phyloP scores from a whole-genome alignment of 2,113 vertebrate species.

The Platysteira castanea region DNA sequence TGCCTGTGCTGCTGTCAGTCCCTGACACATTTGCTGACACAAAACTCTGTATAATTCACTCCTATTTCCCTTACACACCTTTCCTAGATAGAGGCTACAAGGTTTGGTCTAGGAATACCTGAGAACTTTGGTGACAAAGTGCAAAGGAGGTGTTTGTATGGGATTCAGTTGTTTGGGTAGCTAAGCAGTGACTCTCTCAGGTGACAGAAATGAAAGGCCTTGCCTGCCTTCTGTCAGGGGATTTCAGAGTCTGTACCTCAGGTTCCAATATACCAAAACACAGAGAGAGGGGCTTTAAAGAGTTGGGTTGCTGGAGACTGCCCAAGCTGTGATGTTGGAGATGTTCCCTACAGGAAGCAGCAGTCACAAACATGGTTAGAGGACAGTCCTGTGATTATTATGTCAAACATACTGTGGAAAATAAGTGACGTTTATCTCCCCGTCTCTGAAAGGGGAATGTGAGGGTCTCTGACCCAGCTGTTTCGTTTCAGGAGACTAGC shows the following conservation, averaged over 20 bases:
- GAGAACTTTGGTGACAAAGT: not conserved
- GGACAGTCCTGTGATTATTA: not conserved
- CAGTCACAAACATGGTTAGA: not conserved
- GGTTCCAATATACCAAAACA: not conserved
- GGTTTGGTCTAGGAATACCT: not conserved
- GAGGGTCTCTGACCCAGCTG: not conserved
- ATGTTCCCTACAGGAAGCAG: not conserved
- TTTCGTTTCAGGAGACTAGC: not conserved
- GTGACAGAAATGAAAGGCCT: not conserved
- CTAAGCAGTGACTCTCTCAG: not conserved
- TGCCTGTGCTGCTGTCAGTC: no score
- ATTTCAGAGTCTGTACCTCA: not conserved
- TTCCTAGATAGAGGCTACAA: not conserved
- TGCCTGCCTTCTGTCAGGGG: not conserved
- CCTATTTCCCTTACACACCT: not conserved
- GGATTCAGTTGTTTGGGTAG: not conserved
- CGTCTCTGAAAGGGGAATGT: not conserved
- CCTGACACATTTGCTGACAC: not conserved
- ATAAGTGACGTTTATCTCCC: not conserved
- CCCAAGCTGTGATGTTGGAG: not conserved
- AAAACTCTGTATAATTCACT: accelerated
- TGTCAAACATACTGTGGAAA: not conserved
- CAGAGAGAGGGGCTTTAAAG: not conserved
- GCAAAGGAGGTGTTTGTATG: not conserved
- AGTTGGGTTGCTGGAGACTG: not conserved